Percentiles rank a stretch among this genome's conserved stretches.
phyloP scores from a whole-genome alignment of 2,888 invertebrate species.

The Drosophila heteroneura region DNA sequence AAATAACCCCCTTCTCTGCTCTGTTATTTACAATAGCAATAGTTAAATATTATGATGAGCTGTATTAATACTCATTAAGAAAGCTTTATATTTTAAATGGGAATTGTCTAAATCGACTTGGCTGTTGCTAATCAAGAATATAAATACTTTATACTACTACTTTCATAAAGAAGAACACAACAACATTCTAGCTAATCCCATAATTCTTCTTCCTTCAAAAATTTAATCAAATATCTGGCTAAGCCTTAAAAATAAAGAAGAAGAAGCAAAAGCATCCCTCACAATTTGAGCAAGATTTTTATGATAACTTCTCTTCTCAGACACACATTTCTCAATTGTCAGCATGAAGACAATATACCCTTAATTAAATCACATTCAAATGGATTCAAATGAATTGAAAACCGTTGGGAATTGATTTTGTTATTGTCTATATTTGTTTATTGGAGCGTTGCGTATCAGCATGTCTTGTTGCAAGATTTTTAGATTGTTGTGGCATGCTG shows the following conservation, averaged over 20 bases:
- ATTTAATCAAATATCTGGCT: neutral
- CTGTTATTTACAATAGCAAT: neutral
- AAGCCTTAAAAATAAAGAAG: neutral
- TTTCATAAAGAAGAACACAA: neutral
- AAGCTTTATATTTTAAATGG: too few species aligned
- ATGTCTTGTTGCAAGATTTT: conserved; percentile 34
- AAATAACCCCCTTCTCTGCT: neutral
- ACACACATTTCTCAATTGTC: neutral
- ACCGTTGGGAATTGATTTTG: conserved; percentile 31
- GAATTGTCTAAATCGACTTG: neutral
- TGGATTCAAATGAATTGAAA: conserved; percentile 6
- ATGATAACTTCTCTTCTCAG: neutral
- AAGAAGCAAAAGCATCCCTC: neutral
- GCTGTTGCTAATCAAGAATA: neutral
- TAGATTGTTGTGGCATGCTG: conserved; percentile 12
- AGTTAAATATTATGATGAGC: neutral
- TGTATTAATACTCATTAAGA: neutral
- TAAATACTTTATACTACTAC: neutral
- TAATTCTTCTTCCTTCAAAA: neutral
- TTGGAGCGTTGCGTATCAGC: conserved; percentile 44
- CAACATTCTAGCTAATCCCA: neutral
- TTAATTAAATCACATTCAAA: neutral
- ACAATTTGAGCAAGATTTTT: neutral
- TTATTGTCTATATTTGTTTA: conserved; percentile 25
- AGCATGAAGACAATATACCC: conserved; percentile 12